These are phyloP conservation scores for Lacerta agilis DNA, from an alignment of 2,797 vertebrate genomes.

Conservation along the genomic window DNA sequence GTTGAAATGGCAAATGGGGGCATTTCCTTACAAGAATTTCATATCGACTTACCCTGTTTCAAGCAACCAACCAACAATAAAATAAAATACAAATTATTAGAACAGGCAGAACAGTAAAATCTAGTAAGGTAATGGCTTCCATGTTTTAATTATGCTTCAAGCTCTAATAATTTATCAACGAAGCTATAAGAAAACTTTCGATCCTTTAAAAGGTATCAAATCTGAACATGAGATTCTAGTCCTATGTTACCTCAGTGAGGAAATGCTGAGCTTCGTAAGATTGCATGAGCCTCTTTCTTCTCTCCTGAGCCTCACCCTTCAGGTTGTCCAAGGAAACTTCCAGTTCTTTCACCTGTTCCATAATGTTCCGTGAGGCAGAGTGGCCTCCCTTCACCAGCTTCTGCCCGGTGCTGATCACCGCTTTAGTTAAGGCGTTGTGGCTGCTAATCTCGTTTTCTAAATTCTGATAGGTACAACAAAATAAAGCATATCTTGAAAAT, in stretches of 20 bases:
- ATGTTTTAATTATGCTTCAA: background rate
- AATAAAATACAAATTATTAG: background rate
- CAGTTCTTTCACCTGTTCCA: slow-evolving; percentile 80
- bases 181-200: background rate
- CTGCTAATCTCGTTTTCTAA: slow-evolving; percentile 84
- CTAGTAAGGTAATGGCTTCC: background rate
- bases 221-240: background rate
- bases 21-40: background rate
- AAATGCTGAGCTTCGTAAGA: slow-evolving; percentile 83
- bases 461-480: slow-evolving; percentile 75
- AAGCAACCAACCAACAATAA: background rate
- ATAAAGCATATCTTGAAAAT: background rate
- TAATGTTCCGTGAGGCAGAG: slow-evolving; percentile 81
- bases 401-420: slow-evolving; percentile 82
- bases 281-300: slow-evolving; percentile 74
- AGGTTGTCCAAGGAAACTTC: slow-evolving; percentile 78
- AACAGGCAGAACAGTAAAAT: background rate
- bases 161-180: background rate
- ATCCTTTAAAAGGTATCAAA: slow-evolving; percentile 1
- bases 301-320: slow-evolving; percentile 74
- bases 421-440: slow-evolving; percentile 79
- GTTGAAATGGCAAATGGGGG: background rate
- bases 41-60: background rate
- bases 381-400: slow-evolving; percentile 84
- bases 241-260: slow-evolving; percentile 81